These are phyloP conservation scores for Denticeps clupeoides DNA, from an alignment of 2,797 vertebrate genomes.

Conservation along the genomic window DNA sequence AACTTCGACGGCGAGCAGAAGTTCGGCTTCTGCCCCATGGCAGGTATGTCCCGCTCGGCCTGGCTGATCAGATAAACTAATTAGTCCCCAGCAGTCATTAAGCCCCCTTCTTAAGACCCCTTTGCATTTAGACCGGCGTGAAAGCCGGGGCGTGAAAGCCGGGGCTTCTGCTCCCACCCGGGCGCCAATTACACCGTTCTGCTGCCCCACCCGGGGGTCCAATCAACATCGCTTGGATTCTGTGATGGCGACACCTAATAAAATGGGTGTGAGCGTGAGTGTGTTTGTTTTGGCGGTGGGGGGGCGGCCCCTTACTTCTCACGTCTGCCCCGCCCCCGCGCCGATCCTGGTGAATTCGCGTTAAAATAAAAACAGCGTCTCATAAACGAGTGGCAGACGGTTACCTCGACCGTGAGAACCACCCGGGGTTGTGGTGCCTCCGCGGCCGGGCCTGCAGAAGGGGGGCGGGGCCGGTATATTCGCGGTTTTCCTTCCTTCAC, in stretches of 20 bases:
- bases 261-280: background rate
- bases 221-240: background rate
- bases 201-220: background rate
- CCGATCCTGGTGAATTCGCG: no score
- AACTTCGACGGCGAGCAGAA: conserved; percentile 84
- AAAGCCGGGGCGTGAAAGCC: background rate
- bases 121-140: conserved; percentile 3
- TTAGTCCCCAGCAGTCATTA: background rate
- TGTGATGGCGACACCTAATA: background rate
- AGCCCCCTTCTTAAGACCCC: conserved; percentile 3
- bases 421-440: no score
- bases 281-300: background rate
- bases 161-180: background rate
- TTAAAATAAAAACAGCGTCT: no score
- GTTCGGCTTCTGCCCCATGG: conserved; percentile 98
- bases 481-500: no score
- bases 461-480: no score
- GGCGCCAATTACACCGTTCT: conserved; percentile 26
- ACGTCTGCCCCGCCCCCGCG: no score
- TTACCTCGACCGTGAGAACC: no score
- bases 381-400: no score
- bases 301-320: background rate
- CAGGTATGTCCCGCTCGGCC: conserved; percentile 66
- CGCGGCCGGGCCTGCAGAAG: no score
- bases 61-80: background rate